Conservation (phyloP, 2,888 invertebrate species). For the Apeira syringaria region DNA sequence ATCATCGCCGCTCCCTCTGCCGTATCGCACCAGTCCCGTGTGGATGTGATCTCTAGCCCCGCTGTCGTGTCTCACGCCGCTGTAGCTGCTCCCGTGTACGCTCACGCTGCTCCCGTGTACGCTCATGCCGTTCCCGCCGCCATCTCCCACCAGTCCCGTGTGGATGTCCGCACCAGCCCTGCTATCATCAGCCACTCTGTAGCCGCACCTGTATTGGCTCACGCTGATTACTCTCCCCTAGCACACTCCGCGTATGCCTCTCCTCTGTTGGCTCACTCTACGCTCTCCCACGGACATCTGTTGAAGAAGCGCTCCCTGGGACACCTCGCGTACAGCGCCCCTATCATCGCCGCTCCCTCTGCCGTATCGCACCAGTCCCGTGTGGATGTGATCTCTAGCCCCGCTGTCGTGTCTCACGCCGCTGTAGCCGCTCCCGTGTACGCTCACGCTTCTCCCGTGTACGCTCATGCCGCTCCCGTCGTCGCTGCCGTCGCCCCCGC, state of each 20-base stretch:
- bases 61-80: slow-evolving; percentile 53
- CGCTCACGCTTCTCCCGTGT: slow-evolving; percentile 38
- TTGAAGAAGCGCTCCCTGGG: slow-evolving; percentile 56
- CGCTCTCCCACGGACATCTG: slow-evolving; percentile 41
- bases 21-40: slow-evolving; percentile 64
- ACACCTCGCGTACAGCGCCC: slow-evolving; percentile 49
- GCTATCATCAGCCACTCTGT: slow-evolving; percentile 31
- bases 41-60: slow-evolving; percentile 57
- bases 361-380: slow-evolving; percentile 67
- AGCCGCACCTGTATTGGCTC: slow-evolving; percentile 31
- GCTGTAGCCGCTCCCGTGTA: slow-evolving; percentile 44
- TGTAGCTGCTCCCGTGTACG: slow-evolving; percentile 35
- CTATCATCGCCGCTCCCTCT: slow-evolving; percentile 44
- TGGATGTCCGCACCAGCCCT: slow-evolving; percentile 48
- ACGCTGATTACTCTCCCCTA: no score
- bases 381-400: slow-evolving; percentile 56
- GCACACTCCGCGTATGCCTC: slow-evolving; percentile 43
- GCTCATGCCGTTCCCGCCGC: slow-evolving; percentile 40
- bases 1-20: slow-evolving; percentile 48
- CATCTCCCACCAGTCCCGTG: slow-evolving; percentile 58
- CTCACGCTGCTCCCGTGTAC: slow-evolving; percentile 37
- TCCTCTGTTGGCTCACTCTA: slow-evolving; percentile 48
- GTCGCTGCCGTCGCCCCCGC: slow-evolving; percentile 40
- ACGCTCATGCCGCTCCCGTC: slow-evolving; percentile 43
- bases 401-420: slow-evolving; percentile 53